Evolutionary conservation across 2,888 invertebrate species (phyloP).

Genomic region (Chymomyza amoena): DNA sequence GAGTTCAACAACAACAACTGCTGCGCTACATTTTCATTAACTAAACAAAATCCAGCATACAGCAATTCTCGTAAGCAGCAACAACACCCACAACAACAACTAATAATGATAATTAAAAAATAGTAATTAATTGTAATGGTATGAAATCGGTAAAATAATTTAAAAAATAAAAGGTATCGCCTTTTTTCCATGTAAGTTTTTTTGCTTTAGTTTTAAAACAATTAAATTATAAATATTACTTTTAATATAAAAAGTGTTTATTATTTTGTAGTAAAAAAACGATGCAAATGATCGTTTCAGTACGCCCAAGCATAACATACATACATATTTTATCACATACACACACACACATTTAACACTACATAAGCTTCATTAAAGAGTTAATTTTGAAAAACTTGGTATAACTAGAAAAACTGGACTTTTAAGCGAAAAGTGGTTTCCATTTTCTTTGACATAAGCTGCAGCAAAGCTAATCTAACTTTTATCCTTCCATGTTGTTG

Average conservation of each 20-base stretch:
- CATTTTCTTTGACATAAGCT: conserved; percentile 13
- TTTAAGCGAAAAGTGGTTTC: conserved; percentile 51
- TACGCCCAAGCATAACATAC: not conserved
- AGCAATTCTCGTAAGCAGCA: conserved; percentile 6
- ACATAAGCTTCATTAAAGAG: conserved; percentile 17
- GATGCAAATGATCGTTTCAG: not conserved
- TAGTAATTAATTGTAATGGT: conserved; percentile 37
- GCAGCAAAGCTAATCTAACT: conserved; percentile 18
- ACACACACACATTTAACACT: conserved; percentile 18
- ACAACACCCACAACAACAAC: conserved; percentile 12
- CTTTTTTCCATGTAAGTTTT: conserved; percentile 50
- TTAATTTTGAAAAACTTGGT: conserved; percentile 1
- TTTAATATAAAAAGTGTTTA: conserved; percentile 26
- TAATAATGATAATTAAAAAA: conserved; percentile 62
- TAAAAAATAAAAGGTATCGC: conserved; percentile 39
- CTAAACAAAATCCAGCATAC: conserved; percentile 2
- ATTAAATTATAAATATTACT: conserved; percentile 25
- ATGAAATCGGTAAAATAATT: conserved; percentile 4
- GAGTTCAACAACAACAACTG: conserved; percentile 16
- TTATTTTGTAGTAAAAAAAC: not conserved
- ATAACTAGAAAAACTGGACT: conserved; percentile 4
- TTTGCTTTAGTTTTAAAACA: conserved; percentile 37
- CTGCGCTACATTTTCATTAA: conserved; percentile 43
- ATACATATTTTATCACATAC: conserved; percentile 23
- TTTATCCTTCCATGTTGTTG: conserved; percentile 66